phyloP scores from a whole-genome alignment of 2,888 invertebrate species.

The Cephus nigrinus region DNA sequence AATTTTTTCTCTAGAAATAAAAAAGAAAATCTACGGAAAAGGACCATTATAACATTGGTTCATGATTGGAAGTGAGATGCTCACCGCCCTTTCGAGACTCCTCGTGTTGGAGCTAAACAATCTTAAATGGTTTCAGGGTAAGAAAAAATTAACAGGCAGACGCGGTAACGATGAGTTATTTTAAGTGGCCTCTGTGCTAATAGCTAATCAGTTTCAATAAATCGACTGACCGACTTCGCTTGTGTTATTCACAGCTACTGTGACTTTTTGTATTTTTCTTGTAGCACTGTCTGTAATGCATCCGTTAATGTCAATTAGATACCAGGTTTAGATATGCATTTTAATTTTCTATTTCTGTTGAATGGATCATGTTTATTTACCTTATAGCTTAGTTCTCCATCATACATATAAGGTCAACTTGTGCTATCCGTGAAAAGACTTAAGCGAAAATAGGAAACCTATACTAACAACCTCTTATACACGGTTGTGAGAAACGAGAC shows the following conservation, averaged over 20 bases:
- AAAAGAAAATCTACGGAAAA: not conserved
- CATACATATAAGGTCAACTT: not conserved
- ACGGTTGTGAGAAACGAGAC: not conserved
- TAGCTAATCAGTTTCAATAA: not conserved
- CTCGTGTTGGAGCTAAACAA: conserved; percentile 15
- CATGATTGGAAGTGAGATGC: conserved; percentile 14
- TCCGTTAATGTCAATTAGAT: not conserved
- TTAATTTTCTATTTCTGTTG: not conserved
- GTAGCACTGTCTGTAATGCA: not conserved
- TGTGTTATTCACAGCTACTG: not conserved
- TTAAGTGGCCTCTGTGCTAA: not conserved
- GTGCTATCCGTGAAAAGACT: not conserved
- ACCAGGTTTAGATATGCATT: not conserved
- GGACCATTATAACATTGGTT: not conserved
- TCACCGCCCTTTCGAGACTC: not conserved
- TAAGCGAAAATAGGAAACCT: not conserved
- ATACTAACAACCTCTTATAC: not conserved
- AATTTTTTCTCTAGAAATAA: not conserved
- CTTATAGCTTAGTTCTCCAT: not conserved
- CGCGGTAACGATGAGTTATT: conserved; percentile 3
- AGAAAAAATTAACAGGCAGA: conserved; percentile 17
- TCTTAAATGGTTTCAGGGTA: conserved; percentile 9
- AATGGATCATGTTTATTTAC: not conserved
- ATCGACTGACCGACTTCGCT: conserved; percentile 1
- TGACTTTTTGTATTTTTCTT: not conserved